Conservation (phyloP, 1,140 invertebrate species). For the Zaprionus davidi region DNA sequence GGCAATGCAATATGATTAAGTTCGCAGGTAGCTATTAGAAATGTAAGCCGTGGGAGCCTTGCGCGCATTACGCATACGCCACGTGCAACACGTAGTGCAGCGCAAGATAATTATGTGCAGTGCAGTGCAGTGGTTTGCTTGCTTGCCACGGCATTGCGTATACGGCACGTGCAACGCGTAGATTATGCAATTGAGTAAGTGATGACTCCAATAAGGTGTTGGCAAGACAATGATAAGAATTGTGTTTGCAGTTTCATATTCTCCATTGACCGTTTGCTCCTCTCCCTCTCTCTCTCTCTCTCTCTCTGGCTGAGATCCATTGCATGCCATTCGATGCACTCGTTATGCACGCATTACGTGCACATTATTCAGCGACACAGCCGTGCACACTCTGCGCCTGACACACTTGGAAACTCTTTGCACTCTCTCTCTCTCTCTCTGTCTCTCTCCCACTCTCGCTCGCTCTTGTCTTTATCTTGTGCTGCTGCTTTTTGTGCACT, state of each 20-base stretch:
- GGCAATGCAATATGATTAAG: neutral
- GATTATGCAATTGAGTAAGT: neutral
- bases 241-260: neutral
- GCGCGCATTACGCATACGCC: neutral
- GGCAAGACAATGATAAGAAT: neutral
- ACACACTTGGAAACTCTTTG: neutral
- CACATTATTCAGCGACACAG: constrained; percentile 23
- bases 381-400: neutral
- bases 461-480: neutral
- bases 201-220: neutral
- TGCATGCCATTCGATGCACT: constrained; percentile 25
- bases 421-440: neutral
- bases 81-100: too few species aligned
- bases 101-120: too few species aligned
- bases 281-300: too few species aligned
- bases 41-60: too few species aligned
- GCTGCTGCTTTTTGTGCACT: neutral
- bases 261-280: neutral
- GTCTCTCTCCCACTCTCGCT: neutral
- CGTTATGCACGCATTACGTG: constrained; percentile 8
- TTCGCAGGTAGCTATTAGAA: neutral
- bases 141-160: neutral
- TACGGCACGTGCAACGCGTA: neutral
- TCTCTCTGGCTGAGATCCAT: neutral
- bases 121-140: too few species aligned